These are phyloP conservation scores for Botrylloides violaceus DNA, from an alignment of 23 tunicate species.

Conservation along the genomic window DNA sequence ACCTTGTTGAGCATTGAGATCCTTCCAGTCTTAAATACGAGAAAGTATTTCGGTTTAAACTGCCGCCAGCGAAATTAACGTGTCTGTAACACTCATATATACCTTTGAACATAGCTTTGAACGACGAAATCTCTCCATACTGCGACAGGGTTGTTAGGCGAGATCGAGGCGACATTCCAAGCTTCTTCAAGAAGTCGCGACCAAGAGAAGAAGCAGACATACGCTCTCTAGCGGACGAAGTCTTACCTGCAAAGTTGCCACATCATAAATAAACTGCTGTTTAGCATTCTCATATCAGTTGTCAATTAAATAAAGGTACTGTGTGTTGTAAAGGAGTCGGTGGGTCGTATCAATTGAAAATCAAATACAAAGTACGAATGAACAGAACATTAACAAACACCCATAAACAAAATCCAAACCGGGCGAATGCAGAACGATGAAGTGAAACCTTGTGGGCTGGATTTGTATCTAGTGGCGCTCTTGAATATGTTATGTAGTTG, in stretches of 20 bases:
- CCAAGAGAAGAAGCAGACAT: slow-evolving; percentile 47
- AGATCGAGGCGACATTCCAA: slow-evolving; percentile 47
- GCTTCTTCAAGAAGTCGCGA: slow-evolving; percentile 34
- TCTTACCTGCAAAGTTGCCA: slow-evolving; percentile 65
- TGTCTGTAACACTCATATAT: background rate
- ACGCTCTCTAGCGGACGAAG: slow-evolving; percentile 54
- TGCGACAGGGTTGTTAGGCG: slow-evolving; percentile 59
- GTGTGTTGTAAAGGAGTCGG: no score
- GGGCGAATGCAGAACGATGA: no score
- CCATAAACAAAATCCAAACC: no score
- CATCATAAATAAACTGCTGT: no score
- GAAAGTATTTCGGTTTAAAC: background rate
- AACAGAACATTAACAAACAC: no score
- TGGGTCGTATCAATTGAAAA: no score
- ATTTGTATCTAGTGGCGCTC: no score
- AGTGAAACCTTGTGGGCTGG: no score
- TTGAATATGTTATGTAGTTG: no score
- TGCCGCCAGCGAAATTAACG: background rate
- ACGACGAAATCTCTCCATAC: slow-evolving; percentile 74
- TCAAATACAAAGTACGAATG: no score
- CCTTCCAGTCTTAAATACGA: slow-evolving; percentile 72
- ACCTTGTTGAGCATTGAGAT: slow-evolving; percentile 66
- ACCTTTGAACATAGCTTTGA: slow-evolving; percentile 79
- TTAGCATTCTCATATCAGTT: no score
- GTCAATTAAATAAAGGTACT: no score